These are phyloP conservation scores for Catharus fuscescens DNA, from an alignment of 2,113 vertebrate species.

Conservation along the genomic window DNA sequence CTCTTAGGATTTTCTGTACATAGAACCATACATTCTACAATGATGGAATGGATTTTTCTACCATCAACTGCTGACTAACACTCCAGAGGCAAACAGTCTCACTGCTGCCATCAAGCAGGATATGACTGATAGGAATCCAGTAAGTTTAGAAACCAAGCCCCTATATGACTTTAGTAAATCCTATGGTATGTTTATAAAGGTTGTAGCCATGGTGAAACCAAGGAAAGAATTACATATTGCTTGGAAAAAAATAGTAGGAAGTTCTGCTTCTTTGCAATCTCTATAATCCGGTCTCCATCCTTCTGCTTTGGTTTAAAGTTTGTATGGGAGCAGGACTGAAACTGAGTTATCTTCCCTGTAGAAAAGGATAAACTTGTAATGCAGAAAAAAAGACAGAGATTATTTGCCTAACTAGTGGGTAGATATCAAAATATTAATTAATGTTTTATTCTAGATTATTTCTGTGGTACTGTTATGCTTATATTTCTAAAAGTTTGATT, in stretches of 20 bases:
- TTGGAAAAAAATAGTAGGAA: not conserved
- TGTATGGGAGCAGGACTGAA: not conserved
- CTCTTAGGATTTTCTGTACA: not conserved
- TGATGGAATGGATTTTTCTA: not conserved
- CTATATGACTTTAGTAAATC: not conserved
- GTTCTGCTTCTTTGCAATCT: not conserved
- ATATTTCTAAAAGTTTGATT: not conserved
- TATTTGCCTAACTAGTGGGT: not conserved
- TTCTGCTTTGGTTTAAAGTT: not conserved
- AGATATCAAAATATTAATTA: not conserved
- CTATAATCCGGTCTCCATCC: not conserved
- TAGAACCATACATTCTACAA: not conserved
- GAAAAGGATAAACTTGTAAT: not conserved
- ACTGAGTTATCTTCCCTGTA: not conserved
- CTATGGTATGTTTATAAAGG: not conserved
- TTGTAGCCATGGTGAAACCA: not conserved
- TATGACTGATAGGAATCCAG: not conserved
- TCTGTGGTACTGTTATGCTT: not conserved
- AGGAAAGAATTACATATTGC: slow-evolving; percentile 8
- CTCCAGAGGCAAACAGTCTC: not conserved
- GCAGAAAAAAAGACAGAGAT: not conserved
- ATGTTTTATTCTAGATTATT: not conserved
- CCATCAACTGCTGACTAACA: not conserved
- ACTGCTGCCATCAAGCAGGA: not conserved
- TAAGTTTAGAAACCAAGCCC: not conserved